Evolutionary conservation across 2,113 vertebrate genomes (phyloP).

Genomic region (Dolichallabes microphthalmus): DNA sequence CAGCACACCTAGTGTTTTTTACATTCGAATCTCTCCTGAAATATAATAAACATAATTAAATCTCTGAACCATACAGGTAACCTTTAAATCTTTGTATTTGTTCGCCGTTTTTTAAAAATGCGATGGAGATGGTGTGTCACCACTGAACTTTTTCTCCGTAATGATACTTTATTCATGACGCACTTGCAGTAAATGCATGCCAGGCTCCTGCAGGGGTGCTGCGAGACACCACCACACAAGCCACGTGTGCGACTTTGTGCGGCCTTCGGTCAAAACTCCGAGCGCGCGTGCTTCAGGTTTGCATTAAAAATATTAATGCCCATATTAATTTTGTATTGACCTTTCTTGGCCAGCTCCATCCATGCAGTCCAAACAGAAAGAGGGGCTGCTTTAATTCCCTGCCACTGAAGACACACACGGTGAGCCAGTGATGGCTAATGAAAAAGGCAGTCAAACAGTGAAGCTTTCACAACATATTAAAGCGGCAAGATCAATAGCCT

Average conservation of each 20-base stretch:
- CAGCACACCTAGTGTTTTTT: constrained; percentile 48
- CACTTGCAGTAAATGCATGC: constrained; percentile 17
- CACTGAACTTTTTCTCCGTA: constrained; percentile 43
- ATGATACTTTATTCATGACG: constrained; percentile 48
- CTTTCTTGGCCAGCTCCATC: constrained; percentile 64
- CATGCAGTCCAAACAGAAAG: constrained; percentile 70
- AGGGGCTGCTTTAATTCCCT: constrained; percentile 66
- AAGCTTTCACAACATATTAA: constrained; percentile 57
- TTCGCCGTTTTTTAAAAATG: constrained; percentile 61
- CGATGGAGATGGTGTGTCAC: constrained; percentile 41
- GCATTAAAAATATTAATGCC: constrained; percentile 73
- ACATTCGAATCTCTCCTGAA: constrained; percentile 61
- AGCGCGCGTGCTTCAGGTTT: constrained; percentile 59
- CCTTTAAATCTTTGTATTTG: constrained; percentile 60
- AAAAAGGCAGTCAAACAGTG: constrained; percentile 58
- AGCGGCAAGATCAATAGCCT: constrained; percentile 56
- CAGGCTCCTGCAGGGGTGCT: constrained; percentile 19
- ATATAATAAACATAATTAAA: constrained; percentile 69
- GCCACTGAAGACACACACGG: constrained; percentile 51
- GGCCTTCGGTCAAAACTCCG: constrained; percentile 65
- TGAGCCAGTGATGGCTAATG: constrained; percentile 53
- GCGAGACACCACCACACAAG: constrained; percentile 10
- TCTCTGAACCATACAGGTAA: constrained; percentile 57
- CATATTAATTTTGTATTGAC: constrained; percentile 76
- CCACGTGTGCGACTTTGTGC: constrained; percentile 68